Base-by-base conservation (phyloP, 2,888 invertebrate genomes). In the Megamerina dolium region DNA sequence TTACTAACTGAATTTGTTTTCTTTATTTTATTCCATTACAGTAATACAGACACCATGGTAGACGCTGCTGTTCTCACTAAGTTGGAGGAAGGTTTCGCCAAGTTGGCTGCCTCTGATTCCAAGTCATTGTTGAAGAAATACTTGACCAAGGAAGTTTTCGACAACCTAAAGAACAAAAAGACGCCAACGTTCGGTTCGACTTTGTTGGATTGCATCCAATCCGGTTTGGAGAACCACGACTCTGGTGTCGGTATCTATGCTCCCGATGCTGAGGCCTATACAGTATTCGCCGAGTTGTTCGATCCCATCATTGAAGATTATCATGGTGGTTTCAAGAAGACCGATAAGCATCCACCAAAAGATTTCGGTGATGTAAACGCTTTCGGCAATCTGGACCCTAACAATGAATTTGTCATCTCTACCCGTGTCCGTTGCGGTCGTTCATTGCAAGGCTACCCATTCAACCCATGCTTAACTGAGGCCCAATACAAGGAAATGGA, bases 401-500 rank as follows among this genome's bases (percentile, higher is more conserved):
- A 83, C 64, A 81, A 85, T 60, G 87, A 94, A 73, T 93, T 78
- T 75, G 86, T 97, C 56, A 89, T 95, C 56, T 93, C 94, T 41
- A 96, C 95, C 65, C 88, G 96, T 66, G 92, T 96, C 48, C 86
- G 95, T 65, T 94, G 95, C 74, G 95, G 95, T 51, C 91, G 96
- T 70, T 92, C 91, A 65, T 72, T 90, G 80, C 84, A 88, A 65
- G 95, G 95, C 48, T 95, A 93, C 73, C 93, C 94, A 58, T 95
- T 96, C 86, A 96, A 95, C 79, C 95, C 95, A 56, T 94, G 94
- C 78, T 75, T 96, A 53, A 92, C 90, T 49, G 94, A 95, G 77
- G 88, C 85, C 63, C 93, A 95, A 77, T 95, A 95, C 83, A 89
- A 90, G 74, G 94, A 94, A 74, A 94, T 96, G 93, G 93, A 95